Base-by-base conservation (phyloP, 2,797 vertebrate genomes). In the Trematomus bernacchii region DNA sequence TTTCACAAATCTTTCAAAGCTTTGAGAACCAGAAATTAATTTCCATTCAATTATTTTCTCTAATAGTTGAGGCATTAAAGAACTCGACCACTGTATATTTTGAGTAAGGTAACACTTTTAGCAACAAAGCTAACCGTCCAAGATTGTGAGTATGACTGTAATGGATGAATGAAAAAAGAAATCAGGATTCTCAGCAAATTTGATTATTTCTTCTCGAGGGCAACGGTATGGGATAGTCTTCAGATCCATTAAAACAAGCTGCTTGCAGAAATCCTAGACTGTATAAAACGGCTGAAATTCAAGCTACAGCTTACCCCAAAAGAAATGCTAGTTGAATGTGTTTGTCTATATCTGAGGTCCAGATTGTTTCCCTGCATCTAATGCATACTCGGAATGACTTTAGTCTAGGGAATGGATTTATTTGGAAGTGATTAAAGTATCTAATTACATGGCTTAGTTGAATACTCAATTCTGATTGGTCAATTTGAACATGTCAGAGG, bases 381-480 rank as follows among this genome's bases (percentile, higher is more conserved):
- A 21, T 42, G 16, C 27, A 71, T 60, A 23, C n/a, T 71, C 44
- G 10, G n/a, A 46, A 14, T 9, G 37, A 37, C 50, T 71, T 60
- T 21, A 40, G 66, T 40, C 11, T 4, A 33, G 40, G 42, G 42
- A 30, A 75, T 48, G 42, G 9, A 4, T 14, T 10, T 12, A 10
- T 15, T 27, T 16, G 5, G 15, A 18, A 40, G n/a, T 6, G 10
- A 52, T 60, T 37, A 59, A 44, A 71, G 30, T 4, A 27, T 37
- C 54, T 30, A 7, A 37, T 37, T 37, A 37, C 33, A 37, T 37
- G 33, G 33, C 8, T 6, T 37, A 37, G 33, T 37, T 37, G 33
- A 37, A 37, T 6, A 37, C 7, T 37, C 8, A 8, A 7, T 37
- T 37, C 33, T 37, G 33, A 37, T 7, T 37, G 6, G 6, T 37